phyloP scores from a whole-genome alignment of 2,113 vertebrate species.

The Bubalus kerabau region DNA sequence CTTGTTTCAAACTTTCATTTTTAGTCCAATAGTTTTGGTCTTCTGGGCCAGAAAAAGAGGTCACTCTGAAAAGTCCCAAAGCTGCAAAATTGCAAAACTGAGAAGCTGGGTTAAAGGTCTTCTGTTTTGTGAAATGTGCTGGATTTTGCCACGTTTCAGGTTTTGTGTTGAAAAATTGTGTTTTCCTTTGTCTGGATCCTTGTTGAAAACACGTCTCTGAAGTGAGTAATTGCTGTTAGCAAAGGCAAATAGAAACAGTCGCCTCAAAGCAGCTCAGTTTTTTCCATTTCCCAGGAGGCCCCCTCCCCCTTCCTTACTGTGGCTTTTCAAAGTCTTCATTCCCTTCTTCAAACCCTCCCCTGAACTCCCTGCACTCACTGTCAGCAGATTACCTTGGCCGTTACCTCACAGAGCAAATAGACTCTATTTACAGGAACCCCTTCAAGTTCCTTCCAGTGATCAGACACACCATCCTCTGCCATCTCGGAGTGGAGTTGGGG shows the following conservation, averaged over 20 bases:
- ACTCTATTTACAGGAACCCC: background rate
- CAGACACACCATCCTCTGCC: background rate
- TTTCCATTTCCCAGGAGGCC: background rate
- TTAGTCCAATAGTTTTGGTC: background rate
- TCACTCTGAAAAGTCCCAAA: background rate
- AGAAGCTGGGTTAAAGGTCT: background rate
- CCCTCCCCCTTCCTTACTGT: background rate
- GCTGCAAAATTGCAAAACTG: background rate
- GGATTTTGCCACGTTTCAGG: background rate
- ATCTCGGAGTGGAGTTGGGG: background rate
- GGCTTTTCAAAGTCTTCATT: background rate
- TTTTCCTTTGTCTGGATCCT: background rate
- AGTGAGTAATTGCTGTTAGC: background rate
- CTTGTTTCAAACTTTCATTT: background rate
- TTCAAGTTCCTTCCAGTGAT: background rate
- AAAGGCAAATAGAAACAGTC: conserved; percentile 7
- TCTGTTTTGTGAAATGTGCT: background rate
- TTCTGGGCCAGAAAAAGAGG: background rate
- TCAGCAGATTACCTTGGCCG: background rate
- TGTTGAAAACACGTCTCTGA: background rate
- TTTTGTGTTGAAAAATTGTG: background rate
- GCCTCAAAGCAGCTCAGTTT: background rate
- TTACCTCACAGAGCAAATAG: background rate
- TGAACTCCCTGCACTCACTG: background rate
- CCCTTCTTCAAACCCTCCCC: background rate